Evolutionary conservation across 2,888 invertebrate genomes (phyloP), one percentile per base, ranked within the genome.

Genomic region (Tiliacea citrago): DNA sequence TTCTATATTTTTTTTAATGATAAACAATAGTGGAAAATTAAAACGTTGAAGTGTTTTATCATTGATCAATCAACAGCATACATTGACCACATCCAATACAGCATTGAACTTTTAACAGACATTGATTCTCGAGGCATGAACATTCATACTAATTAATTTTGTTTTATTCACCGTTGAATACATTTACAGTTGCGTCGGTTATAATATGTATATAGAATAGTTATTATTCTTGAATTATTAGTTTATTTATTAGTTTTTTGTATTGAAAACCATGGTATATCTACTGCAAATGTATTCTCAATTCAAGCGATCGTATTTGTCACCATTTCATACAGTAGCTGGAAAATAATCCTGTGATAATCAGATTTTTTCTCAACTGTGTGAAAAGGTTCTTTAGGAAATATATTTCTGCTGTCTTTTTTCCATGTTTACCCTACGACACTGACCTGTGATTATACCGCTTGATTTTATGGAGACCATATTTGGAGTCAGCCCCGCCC

Each of bases 381-480:
- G 75, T 78, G 70, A 80, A 70, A 78, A 84, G 70, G 76, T 74
- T 45, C 7, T 47, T 29, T n/a, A 13, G 18, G 9, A 29, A n/a
- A 35, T n/a, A 10, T 39, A 8, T 55, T 8, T 13, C 2, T 24
- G 51, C 13, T 47, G 6, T 70, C 2, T 47, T 53, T 49, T 58
- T 35, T 29, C 8, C 12, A 45, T n/a, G 18, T 35, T 12, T 45
- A 67, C 35, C 16, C 1, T 73, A n/a, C 12, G 60, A 83, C 55
- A 95, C 97, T 97, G 97, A 99, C 99, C 99, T 99, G 97, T 99
- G 98, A 97, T 99, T 99, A 97, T 99, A 99, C 97, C 99, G 98
- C 97, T 99, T 99, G 96, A 99, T 97, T 97, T 99, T 99, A 97
- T 99, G 99, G 92, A 99, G 97, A 93, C 99, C 99, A 96, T 99